These are phyloP conservation scores for Decapterus maruadsi DNA, from an alignment of 2,797 vertebrate species.

Conservation along the genomic window DNA sequence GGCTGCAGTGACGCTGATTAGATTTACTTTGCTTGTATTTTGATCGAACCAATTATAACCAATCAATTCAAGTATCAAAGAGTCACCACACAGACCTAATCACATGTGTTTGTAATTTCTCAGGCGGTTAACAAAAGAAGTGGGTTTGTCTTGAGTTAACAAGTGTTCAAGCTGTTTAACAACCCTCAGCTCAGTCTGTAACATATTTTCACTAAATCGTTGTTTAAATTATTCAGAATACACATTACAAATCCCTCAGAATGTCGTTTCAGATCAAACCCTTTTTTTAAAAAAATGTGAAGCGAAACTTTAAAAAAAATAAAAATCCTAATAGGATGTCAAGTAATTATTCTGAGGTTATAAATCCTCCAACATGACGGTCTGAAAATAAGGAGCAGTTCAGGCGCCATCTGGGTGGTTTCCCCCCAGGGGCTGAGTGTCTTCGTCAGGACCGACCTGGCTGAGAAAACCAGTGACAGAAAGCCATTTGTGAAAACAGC, in stretches of 20 bases:
- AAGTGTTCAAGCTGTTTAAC: background rate
- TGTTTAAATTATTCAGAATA: slow-evolving; percentile 4
- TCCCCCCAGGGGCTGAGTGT: background rate
- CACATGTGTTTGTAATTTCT: slow-evolving; percentile 6
- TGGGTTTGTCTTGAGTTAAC: background rate
- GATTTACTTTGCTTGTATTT: too few species aligned
- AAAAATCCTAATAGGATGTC: background rate
- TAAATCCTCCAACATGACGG: background rate
- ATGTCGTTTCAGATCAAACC: slow-evolving; percentile 4
- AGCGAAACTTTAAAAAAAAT: background rate
- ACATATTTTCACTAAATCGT: slow-evolving; percentile 5
- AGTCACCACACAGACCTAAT: background rate
- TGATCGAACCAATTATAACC: too few species aligned
- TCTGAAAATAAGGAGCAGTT: slow-evolving; percentile 8
- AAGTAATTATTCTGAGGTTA: slow-evolving; percentile 30
- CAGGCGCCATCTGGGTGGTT: slow-evolving; percentile 4
- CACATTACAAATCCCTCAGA: slow-evolving; percentile 11
- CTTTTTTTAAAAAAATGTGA: background rate
- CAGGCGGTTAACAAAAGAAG: background rate
- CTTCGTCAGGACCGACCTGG: background rate
- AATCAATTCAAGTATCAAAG: too few species aligned
- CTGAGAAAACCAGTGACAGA: slow-evolving; percentile 25
- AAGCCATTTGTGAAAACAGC: slow-evolving; percentile 40
- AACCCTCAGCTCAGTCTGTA: background rate
- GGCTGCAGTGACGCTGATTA: too few species aligned